Base-by-base conservation (phyloP, 2,113 vertebrate species). In the Nanorana parkeri region DNA sequence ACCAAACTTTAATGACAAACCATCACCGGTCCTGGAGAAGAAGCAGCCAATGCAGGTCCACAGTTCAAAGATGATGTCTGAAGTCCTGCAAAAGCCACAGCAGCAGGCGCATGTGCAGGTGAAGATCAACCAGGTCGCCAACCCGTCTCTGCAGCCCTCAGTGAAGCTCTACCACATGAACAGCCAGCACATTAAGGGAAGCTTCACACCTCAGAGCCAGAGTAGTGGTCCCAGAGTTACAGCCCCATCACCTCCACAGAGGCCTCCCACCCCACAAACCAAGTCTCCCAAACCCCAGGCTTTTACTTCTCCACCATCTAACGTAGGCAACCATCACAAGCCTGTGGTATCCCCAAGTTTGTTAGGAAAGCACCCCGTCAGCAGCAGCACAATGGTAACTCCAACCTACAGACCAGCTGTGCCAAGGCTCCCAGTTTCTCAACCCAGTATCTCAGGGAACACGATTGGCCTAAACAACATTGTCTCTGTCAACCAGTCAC, bases 1-100 rank as follows among this genome's bases (percentile, higher is more conserved):
- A 89, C 83, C 93, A 94, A 83, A 83, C 93, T 81, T 92, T 13
- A 94, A 95, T 75, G 93, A 95, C 87, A 92, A 94, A 32, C 84
- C 93, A 55, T 89, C 90, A 0, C 81, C 93, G 76, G 92, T 92
- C 54, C 92, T 91, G 86, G 94, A 95, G 78, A 93, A 94, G 81
- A 95, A 93, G 85, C 0, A 85, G 0, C 91, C 93, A 17, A 86
- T 89, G 4, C 75, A 91, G 28, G 88, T 87, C 87, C 92, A 91
- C 80, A 80, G 80, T 20, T 63, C 88, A 82, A 94, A 93, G 85
- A 68, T 87, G 78, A 84, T 87, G 71, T 81, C 88, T 1, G 90
- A 95, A 24, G 67, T 63, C 0, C 88, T 88, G 13, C 92, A 88
- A 83, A 69, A 89, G 29, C 94, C 93, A 69, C 88, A 90, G 61